These are phyloP conservation scores for Girardinichthys multiradiatus DNA, from an alignment of 2,113 vertebrate genomes.

Conservation along the genomic window DNA sequence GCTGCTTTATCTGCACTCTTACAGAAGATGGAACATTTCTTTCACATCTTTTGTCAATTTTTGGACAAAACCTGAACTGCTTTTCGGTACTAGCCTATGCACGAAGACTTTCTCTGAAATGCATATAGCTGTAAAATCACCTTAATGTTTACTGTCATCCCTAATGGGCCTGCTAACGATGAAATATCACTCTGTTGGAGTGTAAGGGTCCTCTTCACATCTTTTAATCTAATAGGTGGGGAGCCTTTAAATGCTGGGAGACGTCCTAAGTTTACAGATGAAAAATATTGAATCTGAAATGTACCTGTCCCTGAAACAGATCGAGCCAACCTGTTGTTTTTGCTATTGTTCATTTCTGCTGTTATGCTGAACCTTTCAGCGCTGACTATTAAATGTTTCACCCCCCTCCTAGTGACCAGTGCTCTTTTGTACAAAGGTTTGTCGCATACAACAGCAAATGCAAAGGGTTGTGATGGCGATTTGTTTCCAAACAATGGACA, in stretches of 20 bases:
- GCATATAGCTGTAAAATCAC: background rate
- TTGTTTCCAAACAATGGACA: too few species aligned
- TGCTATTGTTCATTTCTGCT: background rate
- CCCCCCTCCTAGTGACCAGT: constrained; percentile 8
- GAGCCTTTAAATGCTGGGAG: background rate
- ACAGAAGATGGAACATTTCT: constrained; percentile 13
- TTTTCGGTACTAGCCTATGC: constrained; percentile 7
- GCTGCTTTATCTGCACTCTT: background rate
- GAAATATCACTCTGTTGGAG: constrained; percentile 7
- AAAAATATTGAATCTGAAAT: background rate
- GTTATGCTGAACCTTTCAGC: constrained; percentile 24
- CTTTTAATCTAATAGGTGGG: background rate
- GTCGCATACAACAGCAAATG: background rate
- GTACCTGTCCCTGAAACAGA: background rate
- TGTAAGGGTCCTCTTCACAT: background rate
- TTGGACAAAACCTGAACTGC: constrained; percentile 9
- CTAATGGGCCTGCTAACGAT: constrained; percentile 23
- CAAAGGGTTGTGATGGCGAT: too few species aligned
- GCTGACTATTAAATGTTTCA: constrained; percentile 49
- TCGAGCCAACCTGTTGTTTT: background rate
- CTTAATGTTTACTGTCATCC: constrained; percentile 14
- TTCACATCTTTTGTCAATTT: constrained; percentile 37
- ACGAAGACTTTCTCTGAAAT: constrained; percentile 6
- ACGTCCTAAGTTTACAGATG: background rate
- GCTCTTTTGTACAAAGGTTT: constrained; percentile 1